phyloP scores from a whole-genome alignment of 2,797 vertebrate genomes.

The Channallabes apus region DNA sequence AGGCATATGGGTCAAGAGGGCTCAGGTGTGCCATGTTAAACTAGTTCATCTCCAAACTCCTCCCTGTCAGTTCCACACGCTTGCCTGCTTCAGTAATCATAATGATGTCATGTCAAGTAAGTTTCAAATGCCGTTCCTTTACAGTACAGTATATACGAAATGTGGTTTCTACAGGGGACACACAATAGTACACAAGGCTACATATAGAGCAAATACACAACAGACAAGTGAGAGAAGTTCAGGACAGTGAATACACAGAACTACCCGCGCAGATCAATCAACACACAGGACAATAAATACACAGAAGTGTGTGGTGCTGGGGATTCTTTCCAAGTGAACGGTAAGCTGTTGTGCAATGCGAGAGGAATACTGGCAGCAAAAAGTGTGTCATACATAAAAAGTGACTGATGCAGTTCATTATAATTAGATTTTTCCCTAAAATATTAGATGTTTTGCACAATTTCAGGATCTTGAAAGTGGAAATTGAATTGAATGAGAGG shows the following conservation, averaged over 20 bases:
- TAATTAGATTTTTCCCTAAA: not conserved
- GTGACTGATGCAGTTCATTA: not conserved
- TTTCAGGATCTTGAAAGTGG: not conserved
- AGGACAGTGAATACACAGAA: not conserved
- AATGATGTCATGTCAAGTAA: not conserved
- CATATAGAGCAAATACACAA: not conserved
- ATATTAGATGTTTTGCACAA: not conserved
- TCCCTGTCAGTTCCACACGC: too few relatives aligned
- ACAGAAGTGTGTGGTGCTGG: too few relatives aligned
- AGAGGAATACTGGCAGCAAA: not conserved
- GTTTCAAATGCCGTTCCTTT: not conserved
- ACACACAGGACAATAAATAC: too few relatives aligned
- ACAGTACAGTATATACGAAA: not conserved
- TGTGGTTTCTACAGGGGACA: not conserved
- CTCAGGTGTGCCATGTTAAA: too few relatives aligned
- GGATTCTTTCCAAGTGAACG: too few relatives aligned
- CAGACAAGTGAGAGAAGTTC: not conserved
- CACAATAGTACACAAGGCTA: not conserved
- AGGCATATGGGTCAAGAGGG: too few relatives aligned
- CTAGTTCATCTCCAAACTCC: too few relatives aligned
- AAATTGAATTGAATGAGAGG: not conserved
- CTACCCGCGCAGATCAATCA: too few relatives aligned
- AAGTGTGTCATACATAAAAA: not conserved
- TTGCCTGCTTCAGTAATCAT: not conserved
- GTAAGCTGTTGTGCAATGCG: not conserved